phyloP scores from a whole-genome alignment of 2,888 invertebrate genomes.

The Eupithecia subfuscata region DNA sequence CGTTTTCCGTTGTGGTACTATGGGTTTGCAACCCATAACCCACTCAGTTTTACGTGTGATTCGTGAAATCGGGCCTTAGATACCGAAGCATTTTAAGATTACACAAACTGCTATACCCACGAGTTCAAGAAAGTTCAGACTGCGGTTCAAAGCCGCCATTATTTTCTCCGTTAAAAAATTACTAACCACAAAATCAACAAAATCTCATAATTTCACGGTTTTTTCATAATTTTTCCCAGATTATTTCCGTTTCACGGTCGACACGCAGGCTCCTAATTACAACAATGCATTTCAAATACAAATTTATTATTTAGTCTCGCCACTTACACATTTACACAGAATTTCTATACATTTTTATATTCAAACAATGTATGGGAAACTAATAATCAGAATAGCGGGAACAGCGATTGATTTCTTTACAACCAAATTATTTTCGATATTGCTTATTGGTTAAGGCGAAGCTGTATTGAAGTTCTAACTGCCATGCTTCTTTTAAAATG shows the following conservation, averaged over 20 bases:
- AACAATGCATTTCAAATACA: conserved; percentile 64
- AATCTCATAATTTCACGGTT: conserved; percentile 19
- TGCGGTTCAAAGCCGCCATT: not conserved
- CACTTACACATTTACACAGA: conserved; percentile 49
- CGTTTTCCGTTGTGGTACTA: too few species aligned
- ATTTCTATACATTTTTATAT: conserved; percentile 58
- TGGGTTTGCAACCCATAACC: too few species aligned
- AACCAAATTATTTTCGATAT: conserved; percentile 66
- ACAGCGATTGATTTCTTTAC: conserved; percentile 72
- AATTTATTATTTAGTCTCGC: conserved; percentile 69
- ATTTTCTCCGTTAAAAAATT: not conserved
- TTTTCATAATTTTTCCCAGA: conserved; percentile 30
- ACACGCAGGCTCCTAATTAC: conserved; percentile 40
- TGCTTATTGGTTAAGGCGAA: conserved; percentile 63
- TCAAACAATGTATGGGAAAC: conserved; percentile 71
- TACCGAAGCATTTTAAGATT: not conserved
- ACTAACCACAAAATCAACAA: conserved; percentile 8
- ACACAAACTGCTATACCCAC: not conserved
- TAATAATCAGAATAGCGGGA: conserved; percentile 68
- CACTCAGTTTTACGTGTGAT: too few species aligned
- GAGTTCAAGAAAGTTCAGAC: not conserved
- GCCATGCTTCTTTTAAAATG: not conserved
- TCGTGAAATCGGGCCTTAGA: not conserved
- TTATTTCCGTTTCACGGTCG: conserved; percentile 39
- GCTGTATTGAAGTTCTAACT: not conserved